Evolutionary conservation across 2,888 invertebrate species (phyloP).

Genomic region (Acholoe squamosa): DNA sequence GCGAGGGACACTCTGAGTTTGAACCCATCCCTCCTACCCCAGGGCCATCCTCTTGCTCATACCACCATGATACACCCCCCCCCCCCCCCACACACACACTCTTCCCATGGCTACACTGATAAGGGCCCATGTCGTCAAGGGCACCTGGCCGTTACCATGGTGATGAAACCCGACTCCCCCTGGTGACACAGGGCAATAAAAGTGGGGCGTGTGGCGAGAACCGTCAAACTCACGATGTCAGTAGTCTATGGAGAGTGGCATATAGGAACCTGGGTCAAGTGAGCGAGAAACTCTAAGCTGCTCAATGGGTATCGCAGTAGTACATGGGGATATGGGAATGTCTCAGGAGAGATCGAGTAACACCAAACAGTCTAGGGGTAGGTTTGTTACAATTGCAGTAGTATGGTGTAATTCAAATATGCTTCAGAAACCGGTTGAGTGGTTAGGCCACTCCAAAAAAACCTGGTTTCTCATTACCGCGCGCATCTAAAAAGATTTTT

Average conservation of each 20-base stretch:
- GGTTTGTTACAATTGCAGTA: not conserved
- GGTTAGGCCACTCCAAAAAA: no score
- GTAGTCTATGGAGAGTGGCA: constrained; percentile 16
- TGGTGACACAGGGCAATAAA: not conserved
- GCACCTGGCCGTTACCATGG: constrained; percentile 49
- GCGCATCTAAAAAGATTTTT: no score
- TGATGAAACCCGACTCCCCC: constrained; percentile 9
- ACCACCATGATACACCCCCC: constrained; percentile 9
- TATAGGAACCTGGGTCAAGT: not conserved
- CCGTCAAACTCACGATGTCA: not conserved
- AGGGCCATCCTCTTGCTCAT: not conserved
- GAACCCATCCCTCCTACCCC: not conserved
- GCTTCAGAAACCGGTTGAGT: not conserved
- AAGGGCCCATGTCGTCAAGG: constrained; percentile 30
- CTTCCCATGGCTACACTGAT: not conserved
- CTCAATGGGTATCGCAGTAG: not conserved
- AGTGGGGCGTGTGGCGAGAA: not conserved
- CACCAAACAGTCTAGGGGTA: not conserved
- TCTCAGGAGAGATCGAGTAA: no score
- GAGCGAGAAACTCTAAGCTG: not conserved
- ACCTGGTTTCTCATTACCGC: no score
- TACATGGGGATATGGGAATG: no score
- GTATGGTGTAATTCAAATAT: not conserved
- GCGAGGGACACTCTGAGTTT: no score
- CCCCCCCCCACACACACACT: not conserved